These are phyloP conservation scores for Ochlodes sylvanus DNA, from an alignment of 2,888 invertebrate species.

Conservation along the genomic window DNA sequence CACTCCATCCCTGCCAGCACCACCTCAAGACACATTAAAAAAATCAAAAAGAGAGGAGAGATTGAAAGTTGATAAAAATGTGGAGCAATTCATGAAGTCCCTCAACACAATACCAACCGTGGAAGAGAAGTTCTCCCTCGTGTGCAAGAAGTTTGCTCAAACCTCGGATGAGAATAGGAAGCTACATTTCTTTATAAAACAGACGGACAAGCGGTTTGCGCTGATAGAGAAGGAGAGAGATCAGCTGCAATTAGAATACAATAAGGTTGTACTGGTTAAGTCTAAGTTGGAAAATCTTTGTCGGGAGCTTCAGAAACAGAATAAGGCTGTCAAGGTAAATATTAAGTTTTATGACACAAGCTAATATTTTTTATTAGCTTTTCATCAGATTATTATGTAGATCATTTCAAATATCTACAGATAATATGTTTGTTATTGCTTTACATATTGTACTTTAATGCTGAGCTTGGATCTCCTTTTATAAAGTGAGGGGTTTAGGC, in stretches of 20 bases:
- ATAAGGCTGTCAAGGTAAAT: slow-evolving; percentile 93
- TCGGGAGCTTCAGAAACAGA: slow-evolving; percentile 96
- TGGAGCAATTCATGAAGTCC: slow-evolving; percentile 88
- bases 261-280: slow-evolving; percentile 92
- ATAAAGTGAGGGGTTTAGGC: no score
- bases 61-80: slow-evolving; percentile 85
- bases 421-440: no score
- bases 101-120: slow-evolving; percentile 83
- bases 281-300: slow-evolving; percentile 95
- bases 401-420: no score
- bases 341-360: no score
- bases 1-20: slow-evolving; percentile 47
- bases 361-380: no score
- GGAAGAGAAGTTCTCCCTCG: slow-evolving; percentile 88
- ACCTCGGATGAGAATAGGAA: slow-evolving; percentile 89
- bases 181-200: slow-evolving; percentile 83
- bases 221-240: slow-evolving; percentile 91
- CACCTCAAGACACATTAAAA: slow-evolving; percentile 56
- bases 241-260: slow-evolving; percentile 91
- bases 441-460: no score
- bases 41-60: slow-evolving; percentile 74
- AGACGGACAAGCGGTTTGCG: slow-evolving; percentile 85
- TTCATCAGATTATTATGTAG: no score
- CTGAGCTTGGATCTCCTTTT: no score
- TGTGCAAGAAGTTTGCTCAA: slow-evolving; percentile 91